Evolutionary conservation across 2,797 vertebrate genomes (phyloP), one percentile per base, ranked within the genome.

Genomic region (Acrossocheilus wenchowensis): DNA sequence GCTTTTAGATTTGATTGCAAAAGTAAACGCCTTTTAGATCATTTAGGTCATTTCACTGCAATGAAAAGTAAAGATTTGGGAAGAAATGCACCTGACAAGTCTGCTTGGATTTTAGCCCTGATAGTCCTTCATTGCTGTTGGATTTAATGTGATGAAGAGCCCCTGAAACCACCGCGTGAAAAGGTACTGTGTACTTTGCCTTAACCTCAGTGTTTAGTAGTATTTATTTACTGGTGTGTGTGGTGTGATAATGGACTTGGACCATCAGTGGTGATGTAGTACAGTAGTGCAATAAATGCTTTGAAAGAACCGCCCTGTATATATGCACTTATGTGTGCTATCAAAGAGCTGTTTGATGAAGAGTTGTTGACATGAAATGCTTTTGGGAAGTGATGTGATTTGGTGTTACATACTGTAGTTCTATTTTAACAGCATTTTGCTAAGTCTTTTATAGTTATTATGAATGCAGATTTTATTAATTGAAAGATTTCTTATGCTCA

Each of bases 131-230:
- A 21, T 43, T 74, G 54, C 50, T 72, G n/a, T 74, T 83, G 54
- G n/a, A 75, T 62, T 36, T 64, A n/a, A 34, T 62, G 36, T 15
- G 54, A 66, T 36, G 54, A 75, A 64, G 82, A 64, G 82, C 26
- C 57, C 57, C 82, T 74, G 80, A 69, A 36, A 62, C 10, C 41
- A 34, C 52, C 30, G 34, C 66, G 36, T 71, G 36, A 57, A 82
- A 72, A 82, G 66, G 81, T 82, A 82, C 66, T 26, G 81, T 82
- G 48, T 41, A 17, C 3, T 82, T 69, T 41, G 5, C 23, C 48
- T 41, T 82, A 39, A 54, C 12, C 23, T 72, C 34, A 26, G 21
- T 54, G 21, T 72, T 54, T 10, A 71, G 39, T 62, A 5, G 36
- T 79, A 8, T 60, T 41, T 79, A 8, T 60, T 41, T 78, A 17